These are phyloP conservation scores for Lobophora halterata DNA, from an alignment of 2,888 invertebrate species.

Conservation along the genomic window DNA sequence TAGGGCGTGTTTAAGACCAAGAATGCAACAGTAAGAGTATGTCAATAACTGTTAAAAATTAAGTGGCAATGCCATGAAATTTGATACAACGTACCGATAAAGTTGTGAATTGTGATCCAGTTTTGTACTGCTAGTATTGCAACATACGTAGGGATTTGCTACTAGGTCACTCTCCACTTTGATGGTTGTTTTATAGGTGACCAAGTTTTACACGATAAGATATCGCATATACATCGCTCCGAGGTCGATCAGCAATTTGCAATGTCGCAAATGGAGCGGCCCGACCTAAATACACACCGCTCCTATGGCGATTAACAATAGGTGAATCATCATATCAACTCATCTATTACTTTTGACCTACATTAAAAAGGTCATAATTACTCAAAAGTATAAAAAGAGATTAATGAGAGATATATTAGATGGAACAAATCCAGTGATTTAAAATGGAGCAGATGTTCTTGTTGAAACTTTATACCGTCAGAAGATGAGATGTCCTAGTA, in stretches of 20 bases:
- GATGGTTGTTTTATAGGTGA: conserved; percentile 35
- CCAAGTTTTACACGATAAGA: conserved; percentile 61
- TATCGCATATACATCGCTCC: conserved; percentile 61
- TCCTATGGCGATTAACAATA: conserved; percentile 71
- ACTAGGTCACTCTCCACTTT: conserved; percentile 29
- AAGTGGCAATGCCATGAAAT: conserved; percentile 25
- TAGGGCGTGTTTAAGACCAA: too few relatives aligned
- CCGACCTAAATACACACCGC: conserved; percentile 74
- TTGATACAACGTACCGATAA: conserved; percentile 29
- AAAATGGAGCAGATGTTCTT: conserved; percentile 6
- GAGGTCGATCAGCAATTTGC: conserved; percentile 77
- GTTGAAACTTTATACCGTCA: conserved; percentile 18
- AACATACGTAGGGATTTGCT: conserved; percentile 26
- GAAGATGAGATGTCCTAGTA: conserved; percentile 4
- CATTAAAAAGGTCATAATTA: conserved; percentile 43
- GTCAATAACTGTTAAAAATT: conserved; percentile 3
- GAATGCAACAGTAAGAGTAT: background rate
- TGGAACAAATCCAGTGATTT: conserved; percentile 13
- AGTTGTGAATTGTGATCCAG: conserved; percentile 25
- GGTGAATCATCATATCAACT: conserved; percentile 62
- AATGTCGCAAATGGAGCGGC: conserved; percentile 73
- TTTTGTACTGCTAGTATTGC: conserved; percentile 27
- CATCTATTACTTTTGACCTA: conserved; percentile 53
- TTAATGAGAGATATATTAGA: conserved; percentile 25
- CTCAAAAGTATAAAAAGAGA: conserved; percentile 23